Evolutionary conservation across 2,797 vertebrate species (phyloP), one percentile per base, ranked within the genome.

Genomic region (Chanos chanos): DNA sequence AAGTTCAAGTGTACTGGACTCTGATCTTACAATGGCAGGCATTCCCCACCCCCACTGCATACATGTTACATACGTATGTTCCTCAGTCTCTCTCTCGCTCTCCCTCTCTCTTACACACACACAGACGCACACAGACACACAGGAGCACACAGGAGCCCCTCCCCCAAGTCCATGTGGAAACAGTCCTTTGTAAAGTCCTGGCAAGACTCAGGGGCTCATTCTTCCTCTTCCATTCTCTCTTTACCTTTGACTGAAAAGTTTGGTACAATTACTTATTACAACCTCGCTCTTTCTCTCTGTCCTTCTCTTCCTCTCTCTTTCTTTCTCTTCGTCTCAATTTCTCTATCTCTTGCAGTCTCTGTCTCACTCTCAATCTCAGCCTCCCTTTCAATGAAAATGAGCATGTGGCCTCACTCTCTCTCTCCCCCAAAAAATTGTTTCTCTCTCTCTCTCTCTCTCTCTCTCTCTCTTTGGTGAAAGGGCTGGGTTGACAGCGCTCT

Each of bases 181-280:
- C 34, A 41, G n/a, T 15, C 2, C 16, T 48, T 49, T 28, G 53
- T 59, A 10, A 19, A 22, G 16, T 6, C 53, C 30, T 18, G 47
- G 61, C 28, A 60, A 70, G 59, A 22, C 36, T 37, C 15, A 30
- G 3, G 33, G 27, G 45, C 22, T 66, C 55, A 36, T 44, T 66
- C 60, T 69, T 39, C 61, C 34, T 13, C 10, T 18, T 1, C 30
- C n/a, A 43, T 16, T 15, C 27, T 27, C 37, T 5, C 22, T 7
- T 16, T 27, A 34, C 1, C 0, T 19, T 24, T 44, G n/a, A n/a
- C n/a, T n/a, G n/a, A n/a, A n/a, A n/a, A n/a, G n/a, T n/a, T n/a
- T n/a, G n/a, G n/a, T n/a, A n/a, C n/a, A n/a, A n/a, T n/a, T n/a
- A n/a, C n/a, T n/a, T n/a, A n/a, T n/a, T n/a, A n/a, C n/a, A n/a